phyloP scores from a whole-genome alignment of 2,888 invertebrate species.

The Archips xylosteana region DNA sequence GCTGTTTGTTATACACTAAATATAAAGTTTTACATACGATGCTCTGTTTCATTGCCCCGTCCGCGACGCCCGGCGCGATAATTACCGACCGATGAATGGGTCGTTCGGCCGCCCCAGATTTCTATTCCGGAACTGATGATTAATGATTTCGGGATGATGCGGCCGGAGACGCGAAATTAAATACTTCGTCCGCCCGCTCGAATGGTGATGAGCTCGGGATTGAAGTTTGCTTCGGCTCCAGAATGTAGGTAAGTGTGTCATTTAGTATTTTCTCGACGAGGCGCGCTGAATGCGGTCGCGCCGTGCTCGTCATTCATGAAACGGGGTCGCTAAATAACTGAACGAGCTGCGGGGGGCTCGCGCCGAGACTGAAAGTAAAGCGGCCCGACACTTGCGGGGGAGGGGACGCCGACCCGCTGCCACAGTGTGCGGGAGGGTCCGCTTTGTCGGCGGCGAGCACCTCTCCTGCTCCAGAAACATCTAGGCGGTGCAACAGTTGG shows the following conservation, averaged over 20 bases:
- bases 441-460: background rate
- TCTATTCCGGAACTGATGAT: conserved; percentile 34
- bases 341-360: background rate
- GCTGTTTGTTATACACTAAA: conserved; percentile 72
- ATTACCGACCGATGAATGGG: conserved; percentile 32
- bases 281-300: conserved; percentile 35
- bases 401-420: conserved; percentile 19
- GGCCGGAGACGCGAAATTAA: conserved; percentile 13
- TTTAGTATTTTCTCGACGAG: conserved; percentile 37
- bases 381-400: conserved; percentile 21
- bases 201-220: conserved; percentile 13
- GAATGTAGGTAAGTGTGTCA: conserved; percentile 24
- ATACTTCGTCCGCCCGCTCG: conserved; percentile 12
- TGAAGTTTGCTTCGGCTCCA: conserved; percentile 27
- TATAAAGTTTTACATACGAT: conserved; percentile 49
- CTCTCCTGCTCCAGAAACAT: background rate
- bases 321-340: conserved; percentile 38
- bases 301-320: conserved; percentile 32
- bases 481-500: conserved; percentile 26
- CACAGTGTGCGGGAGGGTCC: conserved; percentile 12
- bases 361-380: conserved; percentile 5
- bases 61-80: background rate
- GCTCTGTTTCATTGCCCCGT: conserved; percentile 9
- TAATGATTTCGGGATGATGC: conserved; percentile 15
- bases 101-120: conserved; percentile 30